Conservation (phyloP, 2,888 invertebrate genomes). For the Drosophila kambysellisi region DNA sequence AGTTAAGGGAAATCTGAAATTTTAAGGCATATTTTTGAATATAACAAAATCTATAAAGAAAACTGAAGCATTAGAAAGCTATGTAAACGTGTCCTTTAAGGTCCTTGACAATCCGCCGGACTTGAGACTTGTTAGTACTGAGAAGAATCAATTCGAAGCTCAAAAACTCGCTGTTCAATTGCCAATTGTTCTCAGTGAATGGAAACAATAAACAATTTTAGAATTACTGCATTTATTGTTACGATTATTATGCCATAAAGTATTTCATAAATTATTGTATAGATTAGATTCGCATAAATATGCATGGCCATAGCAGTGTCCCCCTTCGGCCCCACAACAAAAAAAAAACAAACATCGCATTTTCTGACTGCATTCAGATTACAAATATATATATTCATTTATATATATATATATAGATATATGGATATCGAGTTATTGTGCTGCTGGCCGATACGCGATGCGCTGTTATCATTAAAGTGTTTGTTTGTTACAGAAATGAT, state of each 20-base stretch:
- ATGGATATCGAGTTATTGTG: slow-evolving; percentile 24
- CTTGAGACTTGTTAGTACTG: not conserved
- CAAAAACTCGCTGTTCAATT: not conserved
- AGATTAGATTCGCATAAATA: slow-evolving; percentile 45
- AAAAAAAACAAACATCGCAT: slow-evolving; percentile 5
- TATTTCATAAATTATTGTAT: slow-evolving; percentile 66
- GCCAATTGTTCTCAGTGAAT: not conserved
- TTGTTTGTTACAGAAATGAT: slow-evolving; percentile 26
- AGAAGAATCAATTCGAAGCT: not conserved
- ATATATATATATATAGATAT: slow-evolving; percentile 17
- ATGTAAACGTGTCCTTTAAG: not conserved
- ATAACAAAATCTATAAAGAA: not conserved
- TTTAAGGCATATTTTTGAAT: not conserved
- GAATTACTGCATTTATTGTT: slow-evolving; percentile 60
- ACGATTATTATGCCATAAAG: slow-evolving; percentile 61
- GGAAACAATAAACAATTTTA: slow-evolving; percentile 10
- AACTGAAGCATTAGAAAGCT: not conserved
- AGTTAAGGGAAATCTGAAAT: not conserved
- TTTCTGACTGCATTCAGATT: slow-evolving; percentile 25
- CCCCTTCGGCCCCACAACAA: slow-evolving; percentile 16
- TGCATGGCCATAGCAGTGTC: slow-evolving; percentile 27
- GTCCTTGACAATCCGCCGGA: not conserved
- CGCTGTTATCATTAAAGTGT: slow-evolving; percentile 20
- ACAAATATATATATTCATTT: slow-evolving; percentile 30
- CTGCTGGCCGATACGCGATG: slow-evolving; percentile 39